These are phyloP conservation scores for Ormyrus nitidulus DNA, from an alignment of 2,888 invertebrate species.

Conservation along the genomic window DNA sequence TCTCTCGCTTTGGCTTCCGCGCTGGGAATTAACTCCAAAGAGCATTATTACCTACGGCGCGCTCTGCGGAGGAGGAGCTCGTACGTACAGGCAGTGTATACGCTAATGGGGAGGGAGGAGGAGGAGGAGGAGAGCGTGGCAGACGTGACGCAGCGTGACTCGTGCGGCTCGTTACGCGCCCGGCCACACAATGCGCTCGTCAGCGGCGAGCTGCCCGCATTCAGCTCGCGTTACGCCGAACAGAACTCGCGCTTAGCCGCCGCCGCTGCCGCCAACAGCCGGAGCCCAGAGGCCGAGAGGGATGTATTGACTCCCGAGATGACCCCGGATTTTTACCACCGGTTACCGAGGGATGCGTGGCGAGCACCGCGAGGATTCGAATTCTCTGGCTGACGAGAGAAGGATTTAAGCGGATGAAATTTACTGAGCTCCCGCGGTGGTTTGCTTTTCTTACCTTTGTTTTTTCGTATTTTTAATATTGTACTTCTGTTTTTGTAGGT, in stretches of 20 bases:
- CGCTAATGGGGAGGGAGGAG: not conserved
- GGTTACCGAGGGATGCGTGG: too few relatives aligned
- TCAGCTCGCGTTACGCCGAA: slow-evolving; percentile 63
- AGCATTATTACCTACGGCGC: slow-evolving; percentile 7
- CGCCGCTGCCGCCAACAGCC: not conserved
- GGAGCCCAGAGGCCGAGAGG: not conserved
- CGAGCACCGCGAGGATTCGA: too few relatives aligned
- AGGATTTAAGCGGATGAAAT: too few relatives aligned
- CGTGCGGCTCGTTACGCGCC: slow-evolving; percentile 66
- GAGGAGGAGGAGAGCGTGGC: not conserved
- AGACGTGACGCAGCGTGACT: slow-evolving; percentile 71
- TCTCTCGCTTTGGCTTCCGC: not conserved
- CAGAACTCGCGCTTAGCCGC: slow-evolving; percentile 41
- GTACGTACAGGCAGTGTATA: not conserved
- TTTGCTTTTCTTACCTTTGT: too few relatives aligned
- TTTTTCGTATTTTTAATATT: too few relatives aligned
- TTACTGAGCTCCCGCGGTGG: too few relatives aligned
- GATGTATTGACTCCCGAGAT: too few relatives aligned
- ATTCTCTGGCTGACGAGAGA: too few relatives aligned
- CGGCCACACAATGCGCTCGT: slow-evolving; percentile 69
- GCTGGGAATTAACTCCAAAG: slow-evolving; percentile 25
- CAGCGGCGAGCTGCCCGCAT: slow-evolving; percentile 60
- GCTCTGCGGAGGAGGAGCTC: too few relatives aligned
- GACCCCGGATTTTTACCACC: too few relatives aligned
- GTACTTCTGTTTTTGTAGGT: too few relatives aligned